Conservation (phyloP, 2,113 vertebrate genomes). For the Psephotus haematonotus region DNA sequence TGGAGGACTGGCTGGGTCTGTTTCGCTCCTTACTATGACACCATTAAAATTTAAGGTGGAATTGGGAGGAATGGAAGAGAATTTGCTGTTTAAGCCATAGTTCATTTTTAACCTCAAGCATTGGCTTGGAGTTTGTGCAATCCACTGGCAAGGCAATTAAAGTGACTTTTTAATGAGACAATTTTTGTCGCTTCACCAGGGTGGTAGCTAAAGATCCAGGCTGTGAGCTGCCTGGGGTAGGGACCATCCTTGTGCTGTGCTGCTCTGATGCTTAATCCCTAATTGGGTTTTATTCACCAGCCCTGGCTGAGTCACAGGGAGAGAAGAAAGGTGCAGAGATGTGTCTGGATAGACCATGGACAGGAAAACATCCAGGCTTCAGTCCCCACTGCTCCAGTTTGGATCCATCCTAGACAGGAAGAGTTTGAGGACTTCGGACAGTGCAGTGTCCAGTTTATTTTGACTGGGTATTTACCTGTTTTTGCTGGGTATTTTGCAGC, state of each 20-base stretch:
- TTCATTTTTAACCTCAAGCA: background rate
- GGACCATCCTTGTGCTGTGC: background rate
- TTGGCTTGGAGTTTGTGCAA: background rate
- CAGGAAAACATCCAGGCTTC: background rate
- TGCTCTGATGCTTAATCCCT: background rate
- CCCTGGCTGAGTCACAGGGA: rapidly evolving
- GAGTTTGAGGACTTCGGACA: background rate
- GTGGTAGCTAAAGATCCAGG: background rate
- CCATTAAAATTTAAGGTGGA: background rate
- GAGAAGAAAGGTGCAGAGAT: background rate
- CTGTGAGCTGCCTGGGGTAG: background rate
- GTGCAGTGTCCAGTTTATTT: background rate
- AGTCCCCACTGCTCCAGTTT: background rate
- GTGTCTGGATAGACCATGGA: rapidly evolving
- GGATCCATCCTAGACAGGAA: background rate
- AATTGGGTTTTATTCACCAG: background rate
- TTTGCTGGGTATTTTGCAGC: background rate
- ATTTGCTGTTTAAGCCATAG: background rate
- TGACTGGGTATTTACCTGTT: background rate
- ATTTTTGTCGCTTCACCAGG: background rate
- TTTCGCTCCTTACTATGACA: background rate
- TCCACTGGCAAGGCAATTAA: background rate
- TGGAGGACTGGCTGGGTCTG: background rate
- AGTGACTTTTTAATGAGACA: background rate
- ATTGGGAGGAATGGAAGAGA: background rate